phyloP scores from a whole-genome alignment of 2,797 vertebrate genomes.

The Syncerus caffer region DNA sequence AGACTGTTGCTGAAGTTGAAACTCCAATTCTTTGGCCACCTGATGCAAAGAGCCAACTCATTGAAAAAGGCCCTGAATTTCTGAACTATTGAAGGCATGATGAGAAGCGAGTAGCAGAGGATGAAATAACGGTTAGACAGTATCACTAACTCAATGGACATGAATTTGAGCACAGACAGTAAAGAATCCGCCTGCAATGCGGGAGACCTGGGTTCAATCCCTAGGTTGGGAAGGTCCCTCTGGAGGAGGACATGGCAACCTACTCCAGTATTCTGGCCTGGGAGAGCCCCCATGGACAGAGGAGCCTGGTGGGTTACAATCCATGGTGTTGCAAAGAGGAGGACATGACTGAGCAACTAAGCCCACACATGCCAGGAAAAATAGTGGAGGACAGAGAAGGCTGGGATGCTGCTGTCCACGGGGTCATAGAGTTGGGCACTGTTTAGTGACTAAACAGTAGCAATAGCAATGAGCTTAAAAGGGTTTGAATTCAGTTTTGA shows the following conservation, averaged over 20 bases:
- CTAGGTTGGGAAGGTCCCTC: neutral
- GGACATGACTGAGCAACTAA: rapidly evolving
- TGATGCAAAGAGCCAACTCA: neutral
- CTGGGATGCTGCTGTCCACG: neutral
- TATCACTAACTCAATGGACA: neutral
- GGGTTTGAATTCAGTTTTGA: neutral
- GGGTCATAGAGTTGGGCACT: neutral
- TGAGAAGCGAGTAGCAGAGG: neutral
- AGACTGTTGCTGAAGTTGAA: neutral
- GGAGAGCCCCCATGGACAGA: neutral
- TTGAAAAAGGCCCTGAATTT: neutral
- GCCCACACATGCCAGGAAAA: neutral
- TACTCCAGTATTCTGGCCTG: neutral
- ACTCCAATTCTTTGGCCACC: neutral
- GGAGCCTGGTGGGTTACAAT: neutral
- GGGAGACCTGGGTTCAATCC: neutral
- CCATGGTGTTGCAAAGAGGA: neutral
- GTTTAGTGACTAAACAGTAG: neutral
- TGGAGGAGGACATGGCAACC: neutral
- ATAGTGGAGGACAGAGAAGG: neutral
- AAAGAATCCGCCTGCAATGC: neutral
- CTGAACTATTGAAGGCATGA: neutral
- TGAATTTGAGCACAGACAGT: neutral
- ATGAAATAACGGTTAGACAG: neutral
- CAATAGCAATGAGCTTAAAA: neutral